Percentiles rank a stretch among this genome's conserved stretches.
Conservation (phyloP, 2,888 invertebrate genomes). For the Perizoma affinitatum region DNA sequence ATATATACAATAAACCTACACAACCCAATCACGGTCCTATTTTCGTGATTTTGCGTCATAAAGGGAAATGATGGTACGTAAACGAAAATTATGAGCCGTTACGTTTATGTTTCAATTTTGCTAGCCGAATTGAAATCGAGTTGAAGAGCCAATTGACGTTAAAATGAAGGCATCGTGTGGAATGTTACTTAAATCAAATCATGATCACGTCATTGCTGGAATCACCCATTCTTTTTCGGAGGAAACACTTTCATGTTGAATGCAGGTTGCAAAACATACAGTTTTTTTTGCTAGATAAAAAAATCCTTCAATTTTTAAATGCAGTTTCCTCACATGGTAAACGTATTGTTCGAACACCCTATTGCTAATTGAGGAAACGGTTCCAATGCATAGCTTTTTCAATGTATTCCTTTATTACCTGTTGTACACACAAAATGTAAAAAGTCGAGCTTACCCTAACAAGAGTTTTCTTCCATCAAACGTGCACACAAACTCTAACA, state of each 20-base stretch:
- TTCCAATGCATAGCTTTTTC: too few species aligned
- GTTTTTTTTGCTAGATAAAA: too few species aligned
- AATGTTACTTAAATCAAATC: slow-evolving; percentile 30
- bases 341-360: too few species aligned
- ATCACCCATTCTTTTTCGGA: slow-evolving; percentile 19
- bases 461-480: too few species aligned
- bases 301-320: too few species aligned
- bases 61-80: slow-evolving; percentile 35
- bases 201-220: slow-evolving; percentile 34
- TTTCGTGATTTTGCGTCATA: slow-evolving; percentile 37
- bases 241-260: slow-evolving; percentile 1
- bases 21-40: neutral
- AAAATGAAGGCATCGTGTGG: slow-evolving; percentile 25
- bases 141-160: slow-evolving; percentile 32
- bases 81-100: slow-evolving; percentile 38
- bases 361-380: too few species aligned
- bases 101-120: slow-evolving; percentile 45
- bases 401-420: too few species aligned
- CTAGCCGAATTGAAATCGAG: slow-evolving; percentile 38
- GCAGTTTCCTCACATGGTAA: too few species aligned
- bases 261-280: neutral
- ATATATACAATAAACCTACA: too few species aligned
- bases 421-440: too few species aligned
- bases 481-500: too few species aligned
- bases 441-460: too few species aligned